These are phyloP conservation scores for Hydropsyche betteni DNA, from an alignment of 2,888 invertebrate species.

Conservation along the genomic window DNA sequence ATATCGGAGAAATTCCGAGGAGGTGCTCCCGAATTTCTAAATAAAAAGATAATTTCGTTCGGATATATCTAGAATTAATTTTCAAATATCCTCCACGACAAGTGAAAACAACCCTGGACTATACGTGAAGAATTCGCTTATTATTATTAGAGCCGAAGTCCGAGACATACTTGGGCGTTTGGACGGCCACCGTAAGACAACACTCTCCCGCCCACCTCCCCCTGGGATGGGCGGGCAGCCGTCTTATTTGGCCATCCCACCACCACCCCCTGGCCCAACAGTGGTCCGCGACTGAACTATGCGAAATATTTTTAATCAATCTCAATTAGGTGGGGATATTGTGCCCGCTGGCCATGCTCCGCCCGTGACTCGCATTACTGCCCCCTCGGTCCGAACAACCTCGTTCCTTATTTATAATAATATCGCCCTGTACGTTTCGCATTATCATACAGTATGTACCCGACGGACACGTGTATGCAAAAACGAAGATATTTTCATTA, in stretches of 20 bases:
- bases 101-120: neutral
- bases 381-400: constrained; percentile 8
- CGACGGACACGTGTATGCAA: constrained; percentile 24
- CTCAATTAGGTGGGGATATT: constrained; percentile 64
- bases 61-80: too few species aligned
- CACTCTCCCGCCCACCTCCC: constrained; percentile 16
- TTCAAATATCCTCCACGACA: too few species aligned
- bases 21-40: too few species aligned
- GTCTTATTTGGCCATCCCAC: constrained; percentile 29
- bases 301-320: constrained; percentile 69
- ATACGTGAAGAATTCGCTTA: constrained; percentile 21
- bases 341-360: constrained; percentile 55
- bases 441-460: constrained; percentile 4
- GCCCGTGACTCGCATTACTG: constrained; percentile 40
- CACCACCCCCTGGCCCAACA: constrained; percentile 23
- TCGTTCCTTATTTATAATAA: constrained; percentile 12
- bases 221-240: neutral
- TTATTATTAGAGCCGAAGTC: constrained; percentile 4
- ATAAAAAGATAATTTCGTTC: too few species aligned
- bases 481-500: constrained; percentile 30
- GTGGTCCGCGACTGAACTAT: constrained; percentile 57
- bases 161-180: neutral
- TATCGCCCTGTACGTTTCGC: neutral
- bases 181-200: constrained; percentile 13
- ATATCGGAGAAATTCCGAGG: too few species aligned